These are phyloP conservation scores for Larimichthys crocea DNA, from an alignment of 2,113 vertebrate species.

Conservation along the genomic window DNA sequence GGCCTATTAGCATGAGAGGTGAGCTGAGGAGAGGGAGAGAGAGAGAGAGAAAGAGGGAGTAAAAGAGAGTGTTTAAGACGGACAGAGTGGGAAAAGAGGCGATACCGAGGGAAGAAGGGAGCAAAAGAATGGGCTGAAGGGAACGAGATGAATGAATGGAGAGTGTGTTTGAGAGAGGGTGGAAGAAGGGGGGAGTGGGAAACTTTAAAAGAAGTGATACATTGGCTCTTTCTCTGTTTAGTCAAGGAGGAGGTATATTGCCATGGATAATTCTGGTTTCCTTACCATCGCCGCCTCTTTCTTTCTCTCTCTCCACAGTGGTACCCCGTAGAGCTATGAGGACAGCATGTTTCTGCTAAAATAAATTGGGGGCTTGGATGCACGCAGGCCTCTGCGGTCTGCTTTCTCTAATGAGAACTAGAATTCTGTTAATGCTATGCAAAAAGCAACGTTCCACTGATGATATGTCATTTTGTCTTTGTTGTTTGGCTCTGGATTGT, in stretches of 20 bases:
- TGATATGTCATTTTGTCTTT: too few species aligned
- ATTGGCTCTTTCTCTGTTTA: slow-evolving; percentile 46
- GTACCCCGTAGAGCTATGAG: not conserved
- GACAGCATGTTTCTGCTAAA: not conserved
- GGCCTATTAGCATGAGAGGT: slow-evolving; percentile 66
- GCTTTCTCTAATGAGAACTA: too few species aligned
- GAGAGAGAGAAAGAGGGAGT: slow-evolving; percentile 18
- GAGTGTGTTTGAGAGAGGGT: slow-evolving; percentile 34
- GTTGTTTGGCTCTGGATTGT: not conserved
- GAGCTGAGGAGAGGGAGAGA: slow-evolving; percentile 49
- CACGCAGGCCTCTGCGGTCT: too few species aligned
- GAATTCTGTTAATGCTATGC: too few species aligned
- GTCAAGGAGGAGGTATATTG: slow-evolving; percentile 37
- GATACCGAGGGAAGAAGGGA: slow-evolving; percentile 28
- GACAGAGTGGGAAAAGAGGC: slow-evolving; percentile 25
- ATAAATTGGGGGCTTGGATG: not conserved
- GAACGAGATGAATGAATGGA: slow-evolving; percentile 35
- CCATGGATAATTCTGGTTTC: slow-evolving; percentile 24
- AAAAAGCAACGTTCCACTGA: too few species aligned
- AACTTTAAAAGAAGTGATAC: slow-evolving; percentile 49
- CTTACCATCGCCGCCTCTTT: not conserved
- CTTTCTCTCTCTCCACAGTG: not conserved
- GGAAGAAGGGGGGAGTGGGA: slow-evolving; percentile 8
- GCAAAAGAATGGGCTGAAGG: slow-evolving; percentile 17
- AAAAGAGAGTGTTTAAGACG: slow-evolving; percentile 7